Evolutionary conservation across 2,113 vertebrate genomes (phyloP).

Genomic region (Rhinoderma darwinii): DNA sequence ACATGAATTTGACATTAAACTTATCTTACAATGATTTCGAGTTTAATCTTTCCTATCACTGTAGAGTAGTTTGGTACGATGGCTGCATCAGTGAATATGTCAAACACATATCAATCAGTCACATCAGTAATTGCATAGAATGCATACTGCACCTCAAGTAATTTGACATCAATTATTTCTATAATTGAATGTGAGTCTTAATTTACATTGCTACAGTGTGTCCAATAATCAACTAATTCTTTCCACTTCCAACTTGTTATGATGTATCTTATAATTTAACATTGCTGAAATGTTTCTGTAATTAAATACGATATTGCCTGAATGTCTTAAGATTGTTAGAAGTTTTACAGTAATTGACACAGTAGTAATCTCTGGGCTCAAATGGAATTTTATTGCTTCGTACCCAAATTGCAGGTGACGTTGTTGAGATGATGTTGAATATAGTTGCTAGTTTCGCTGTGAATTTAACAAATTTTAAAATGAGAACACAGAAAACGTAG

Average conservation of each 20-base stretch:
- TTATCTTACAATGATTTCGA: neutral
- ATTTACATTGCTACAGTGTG: slow-evolving; percentile 59
- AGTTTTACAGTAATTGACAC: slow-evolving; percentile 54
- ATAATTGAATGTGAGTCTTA: slow-evolving; percentile 59
- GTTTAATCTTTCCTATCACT: neutral
- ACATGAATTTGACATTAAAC: neutral
- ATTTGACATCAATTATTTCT: slow-evolving; percentile 58
- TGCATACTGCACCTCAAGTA: slow-evolving; percentile 57
- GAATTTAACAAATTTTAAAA: neutral
- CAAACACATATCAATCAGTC: slow-evolving; percentile 51
- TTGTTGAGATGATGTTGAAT: neutral
- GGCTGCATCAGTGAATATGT: slow-evolving; percentile 39
- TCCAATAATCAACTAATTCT: slow-evolving; percentile 57
- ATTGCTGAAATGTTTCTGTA: slow-evolving; percentile 49
- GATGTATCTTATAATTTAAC: slow-evolving; percentile 56
- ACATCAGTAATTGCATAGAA: slow-evolving; percentile 54
- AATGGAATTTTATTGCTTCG: slow-evolving; percentile 41
- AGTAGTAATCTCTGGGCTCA: slow-evolving; percentile 21
- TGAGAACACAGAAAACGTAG: neutral
- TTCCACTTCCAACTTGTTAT: slow-evolving; percentile 40
- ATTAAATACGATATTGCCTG: slow-evolving; percentile 56
- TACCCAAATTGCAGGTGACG: slow-evolving; percentile 32
- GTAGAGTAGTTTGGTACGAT: neutral
- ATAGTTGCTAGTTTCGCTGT: neutral
- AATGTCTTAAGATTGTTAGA: slow-evolving; percentile 31